Conservation (phyloP, 2,113 vertebrate species). For the Sigmodon hispidus region DNA sequence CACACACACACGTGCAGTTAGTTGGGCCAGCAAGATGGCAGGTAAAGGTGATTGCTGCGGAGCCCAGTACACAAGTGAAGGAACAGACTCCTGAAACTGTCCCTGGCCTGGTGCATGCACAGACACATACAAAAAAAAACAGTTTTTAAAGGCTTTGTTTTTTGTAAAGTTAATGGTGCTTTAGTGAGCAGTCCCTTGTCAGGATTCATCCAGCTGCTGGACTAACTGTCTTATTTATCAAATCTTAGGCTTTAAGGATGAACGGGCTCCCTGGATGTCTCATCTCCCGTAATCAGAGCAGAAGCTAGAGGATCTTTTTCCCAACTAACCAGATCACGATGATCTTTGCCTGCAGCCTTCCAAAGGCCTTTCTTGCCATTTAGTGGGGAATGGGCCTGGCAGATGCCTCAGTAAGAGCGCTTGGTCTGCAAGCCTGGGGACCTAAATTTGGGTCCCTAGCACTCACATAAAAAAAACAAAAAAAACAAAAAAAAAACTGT, state of each 20-base stretch:
- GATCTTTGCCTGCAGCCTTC: neutral
- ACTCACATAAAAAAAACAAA: too few relatives aligned
- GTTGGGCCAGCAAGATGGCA: too few relatives aligned
- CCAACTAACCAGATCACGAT: neutral
- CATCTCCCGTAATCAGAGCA: neutral
- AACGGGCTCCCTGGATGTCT: neutral
- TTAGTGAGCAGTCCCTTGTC: neutral
- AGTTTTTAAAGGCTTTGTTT: neutral
- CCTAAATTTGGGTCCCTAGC: neutral
- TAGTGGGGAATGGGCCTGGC: neutral
- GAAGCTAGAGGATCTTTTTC: neutral
- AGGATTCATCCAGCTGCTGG: neutral
- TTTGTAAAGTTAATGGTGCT: neutral
- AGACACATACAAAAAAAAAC: neutral
- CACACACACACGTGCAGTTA: too few relatives aligned
- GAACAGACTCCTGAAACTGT: neutral
- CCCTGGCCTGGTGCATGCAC: too few relatives aligned
- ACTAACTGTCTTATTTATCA: neutral
- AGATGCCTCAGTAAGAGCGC: neutral
- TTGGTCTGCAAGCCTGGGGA: neutral
- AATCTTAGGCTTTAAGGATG: neutral
- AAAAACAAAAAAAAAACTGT: too few relatives aligned
- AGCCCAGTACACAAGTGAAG: neutral
- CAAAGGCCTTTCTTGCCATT: neutral
- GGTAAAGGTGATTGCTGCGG: too few relatives aligned